Conservation (phyloP, 92 coral and sea anemone genomes). For the Parazoanthus darwini region DNA sequence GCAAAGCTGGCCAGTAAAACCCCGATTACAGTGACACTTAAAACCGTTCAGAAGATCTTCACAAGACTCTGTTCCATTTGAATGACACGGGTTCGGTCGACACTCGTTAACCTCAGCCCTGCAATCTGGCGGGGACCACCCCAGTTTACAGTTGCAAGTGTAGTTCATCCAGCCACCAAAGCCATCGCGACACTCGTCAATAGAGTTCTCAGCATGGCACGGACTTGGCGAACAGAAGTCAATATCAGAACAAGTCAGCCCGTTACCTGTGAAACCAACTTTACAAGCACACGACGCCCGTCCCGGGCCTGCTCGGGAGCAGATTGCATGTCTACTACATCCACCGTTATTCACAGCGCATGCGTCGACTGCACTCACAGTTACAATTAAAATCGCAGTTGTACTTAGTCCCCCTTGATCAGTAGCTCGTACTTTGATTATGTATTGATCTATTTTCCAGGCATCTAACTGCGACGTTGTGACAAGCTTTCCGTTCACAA, state of each 20-base stretch:
- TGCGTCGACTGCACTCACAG: conserved; percentile 59
- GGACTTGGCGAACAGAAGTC: conserved; percentile 65
- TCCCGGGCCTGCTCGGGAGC: conserved; percentile 77
- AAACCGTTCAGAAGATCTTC: conserved; percentile 61
- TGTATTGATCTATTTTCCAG: conserved; percentile 65
- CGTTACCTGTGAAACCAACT: conserved; percentile 72
- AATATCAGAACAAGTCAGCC: conserved; percentile 61
- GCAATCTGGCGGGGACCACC: conserved; percentile 80
- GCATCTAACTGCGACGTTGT: conserved; percentile 69
- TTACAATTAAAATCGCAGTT: conserved; percentile 46
- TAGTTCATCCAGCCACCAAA: conserved; percentile 78
- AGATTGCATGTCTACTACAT: conserved; percentile 64
- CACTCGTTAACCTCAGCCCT: conserved; percentile 61
- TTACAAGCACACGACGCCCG: conserved; percentile 62
- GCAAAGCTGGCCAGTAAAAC: conserved; percentile 67
- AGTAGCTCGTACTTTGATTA: conserved; percentile 57
- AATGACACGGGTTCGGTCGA: conserved; percentile 57
- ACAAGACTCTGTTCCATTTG: conserved; percentile 54
- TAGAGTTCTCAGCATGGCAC: conserved; percentile 57
- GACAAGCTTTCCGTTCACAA: conserved; percentile 45
- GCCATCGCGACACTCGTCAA: conserved; percentile 64
- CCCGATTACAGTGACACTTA: conserved; percentile 61
- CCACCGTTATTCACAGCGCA: conserved; percentile 52
- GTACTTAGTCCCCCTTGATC: conserved; percentile 72
- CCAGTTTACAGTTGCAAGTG: conserved; percentile 65